Evolutionary conservation across 2,888 invertebrate genomes (phyloP).

Genomic region (Drosophila algonquin): DNA sequence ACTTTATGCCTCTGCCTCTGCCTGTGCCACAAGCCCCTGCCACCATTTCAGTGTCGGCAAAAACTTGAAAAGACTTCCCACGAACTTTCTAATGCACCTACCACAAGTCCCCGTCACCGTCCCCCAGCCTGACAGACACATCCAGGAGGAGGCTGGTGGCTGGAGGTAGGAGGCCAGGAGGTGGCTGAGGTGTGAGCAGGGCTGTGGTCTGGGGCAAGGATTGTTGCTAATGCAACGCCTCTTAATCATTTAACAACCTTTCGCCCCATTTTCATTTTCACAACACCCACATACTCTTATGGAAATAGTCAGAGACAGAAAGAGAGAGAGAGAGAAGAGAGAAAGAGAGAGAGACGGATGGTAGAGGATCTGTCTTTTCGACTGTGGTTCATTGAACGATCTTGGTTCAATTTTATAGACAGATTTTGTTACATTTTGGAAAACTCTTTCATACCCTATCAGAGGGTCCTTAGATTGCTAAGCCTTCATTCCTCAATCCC

Average conservation of each 20-base stretch:
- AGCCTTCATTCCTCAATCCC: too few relatives aligned
- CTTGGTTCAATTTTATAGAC: conserved; percentile 46
- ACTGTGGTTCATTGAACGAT: conserved; percentile 64
- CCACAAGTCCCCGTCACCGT: conserved; percentile 6
- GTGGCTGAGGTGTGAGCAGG: background rate
- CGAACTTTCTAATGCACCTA: conserved; percentile 76
- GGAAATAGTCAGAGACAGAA: background rate
- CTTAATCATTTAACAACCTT: conserved; percentile 79
- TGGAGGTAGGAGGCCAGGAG: background rate
- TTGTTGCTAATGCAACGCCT: conserved; percentile 73
- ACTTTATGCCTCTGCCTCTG: conserved; percentile 55
- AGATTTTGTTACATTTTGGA: conserved; percentile 25
- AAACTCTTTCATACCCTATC: background rate
- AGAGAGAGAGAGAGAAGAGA: background rate
- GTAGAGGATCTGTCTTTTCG: conserved; percentile 11
- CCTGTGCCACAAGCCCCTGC: conserved; percentile 8
- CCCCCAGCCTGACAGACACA: conserved; percentile 8
- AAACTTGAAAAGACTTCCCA: conserved; percentile 72
- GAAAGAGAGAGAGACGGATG: background rate
- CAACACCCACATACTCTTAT: conserved; percentile 25
- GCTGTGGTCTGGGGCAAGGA: conserved; percentile 12
- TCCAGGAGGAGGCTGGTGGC: conserved; percentile 15
- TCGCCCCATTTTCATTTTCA: conserved; percentile 74
- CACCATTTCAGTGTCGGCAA: conserved; percentile 24
- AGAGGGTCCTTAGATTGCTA: background rate